Percentiles rank a stretch among this genome's conserved stretches.
These are phyloP conservation scores for Arctocebus calabarensis DNA, from an alignment of 2,797 vertebrate species.

Conservation along the genomic window DNA sequence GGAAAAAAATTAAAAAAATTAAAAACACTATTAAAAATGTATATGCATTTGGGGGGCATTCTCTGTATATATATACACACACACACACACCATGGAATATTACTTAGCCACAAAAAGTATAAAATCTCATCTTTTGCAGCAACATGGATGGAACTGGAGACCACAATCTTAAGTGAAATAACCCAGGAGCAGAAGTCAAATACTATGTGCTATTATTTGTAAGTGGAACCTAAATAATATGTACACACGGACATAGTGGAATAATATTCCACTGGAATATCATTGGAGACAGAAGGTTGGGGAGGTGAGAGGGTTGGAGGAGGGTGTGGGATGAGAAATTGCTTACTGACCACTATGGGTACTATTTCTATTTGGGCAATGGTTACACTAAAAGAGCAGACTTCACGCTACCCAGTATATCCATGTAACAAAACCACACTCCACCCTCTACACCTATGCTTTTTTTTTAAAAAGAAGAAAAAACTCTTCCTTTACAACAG, in stretches of 20 bases:
- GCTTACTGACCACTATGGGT: neutral
- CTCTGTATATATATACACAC: too few relatives aligned
- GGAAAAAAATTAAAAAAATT: too few relatives aligned
- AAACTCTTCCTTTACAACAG: neutral
- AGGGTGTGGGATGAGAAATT: neutral
- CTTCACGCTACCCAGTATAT: neutral
- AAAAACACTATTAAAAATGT: too few relatives aligned
- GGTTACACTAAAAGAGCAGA: neutral
- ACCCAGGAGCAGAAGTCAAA: neutral
- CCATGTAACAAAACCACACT: neutral
- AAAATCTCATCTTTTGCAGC: neutral
- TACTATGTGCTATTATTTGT: neutral
- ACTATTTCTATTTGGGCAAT: neutral
- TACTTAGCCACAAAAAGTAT: neutral
- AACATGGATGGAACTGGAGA: neutral
- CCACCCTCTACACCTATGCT: neutral
- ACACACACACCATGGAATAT: neutral
- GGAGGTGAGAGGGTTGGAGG: neutral
- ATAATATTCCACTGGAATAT: too few relatives aligned
- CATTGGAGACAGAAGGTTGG: neutral
- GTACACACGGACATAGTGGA: neutral
- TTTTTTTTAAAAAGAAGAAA: neutral
- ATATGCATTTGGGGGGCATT: too few relatives aligned
- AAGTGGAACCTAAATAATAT: neutral
- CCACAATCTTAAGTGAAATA: neutral